Percentiles rank a stretch among this genome's conserved stretches.
phyloP scores from a whole-genome alignment of 2,888 invertebrate genomes.

The Spodoptera picta region DNA sequence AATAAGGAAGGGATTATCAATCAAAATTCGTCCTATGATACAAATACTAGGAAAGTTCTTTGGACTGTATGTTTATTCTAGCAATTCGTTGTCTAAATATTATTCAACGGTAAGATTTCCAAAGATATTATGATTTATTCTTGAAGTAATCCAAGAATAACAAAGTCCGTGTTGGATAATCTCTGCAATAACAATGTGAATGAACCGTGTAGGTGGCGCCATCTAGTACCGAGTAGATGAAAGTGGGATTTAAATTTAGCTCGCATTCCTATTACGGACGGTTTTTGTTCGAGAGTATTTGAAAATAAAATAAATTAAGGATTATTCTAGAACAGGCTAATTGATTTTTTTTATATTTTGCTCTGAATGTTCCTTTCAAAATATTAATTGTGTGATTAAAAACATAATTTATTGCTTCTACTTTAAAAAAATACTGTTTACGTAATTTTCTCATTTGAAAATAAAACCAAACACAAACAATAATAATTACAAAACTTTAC shows the following conservation, averaged over 20 bases:
- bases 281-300: not conserved
- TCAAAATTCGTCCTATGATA: constrained; percentile 27
- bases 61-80: constrained; percentile 18
- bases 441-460: no score
- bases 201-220: constrained; percentile 58
- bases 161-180: constrained; percentile 36
- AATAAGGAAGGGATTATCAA: constrained; percentile 50
- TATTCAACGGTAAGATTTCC: constrained; percentile 36
- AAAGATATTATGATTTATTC: constrained; percentile 47
- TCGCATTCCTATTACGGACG: not conserved
- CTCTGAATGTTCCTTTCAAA: no score
- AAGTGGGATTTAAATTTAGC: constrained; percentile 18
- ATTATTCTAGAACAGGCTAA: not conserved
- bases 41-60: constrained; percentile 47
- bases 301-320: not conserved
- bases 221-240: constrained; percentile 66
- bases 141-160: constrained; percentile 47
- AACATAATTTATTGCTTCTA: not conserved
- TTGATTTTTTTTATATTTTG: no score
- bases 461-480: no score
- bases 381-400: no score
- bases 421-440: not conserved
- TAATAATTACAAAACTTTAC: no score
- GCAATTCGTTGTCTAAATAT: constrained; percentile 48
- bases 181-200: constrained; percentile 10